A percentile compares a stretch with the other conserved stretches of the same genome.
phyloP scores from a whole-genome alignment of 2,888 invertebrate genomes.

The Pollenia amentaria region DNA sequence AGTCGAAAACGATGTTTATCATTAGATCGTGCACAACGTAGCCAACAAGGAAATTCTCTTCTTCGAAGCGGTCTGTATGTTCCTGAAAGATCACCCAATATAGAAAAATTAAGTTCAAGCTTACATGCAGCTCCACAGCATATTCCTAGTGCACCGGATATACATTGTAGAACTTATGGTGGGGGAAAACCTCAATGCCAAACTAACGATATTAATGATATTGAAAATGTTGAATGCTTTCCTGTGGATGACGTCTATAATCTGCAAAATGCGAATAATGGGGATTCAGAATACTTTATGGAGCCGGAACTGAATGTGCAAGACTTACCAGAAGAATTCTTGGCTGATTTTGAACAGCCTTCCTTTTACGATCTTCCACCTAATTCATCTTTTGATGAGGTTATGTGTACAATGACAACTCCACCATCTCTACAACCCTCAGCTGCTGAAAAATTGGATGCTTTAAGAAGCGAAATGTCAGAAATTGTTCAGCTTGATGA shows the following conservation, averaged over 20 bases:
- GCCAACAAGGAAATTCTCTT: conserved; percentile 4
- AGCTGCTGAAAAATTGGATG: conserved; percentile 1
- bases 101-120: neutral
- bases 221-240: conserved; percentile 56
- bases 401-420: conserved; percentile 49
- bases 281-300: neutral
- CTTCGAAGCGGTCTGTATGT: conserved; percentile 44
- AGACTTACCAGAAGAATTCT: conserved; percentile 58
- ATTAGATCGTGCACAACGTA: conserved; percentile 12
- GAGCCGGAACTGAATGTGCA: conserved; percentile 8
- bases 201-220: neutral
- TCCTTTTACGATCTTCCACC: conserved; percentile 53
- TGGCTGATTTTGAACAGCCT: conserved; percentile 67
- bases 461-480: neutral
- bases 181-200: conserved; percentile 2
- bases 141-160: conserved; percentile 40
- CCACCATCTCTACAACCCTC: conserved; percentile 15
- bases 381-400: conserved; percentile 59
- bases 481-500: neutral
- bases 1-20: conserved; percentile 52
- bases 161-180: conserved; percentile 34
- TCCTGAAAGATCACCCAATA: conserved; percentile 37
- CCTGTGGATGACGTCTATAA: conserved; percentile 74
- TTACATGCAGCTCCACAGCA: neutral
- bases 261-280: conserved; percentile 11